Percentiles rank a stretch among this genome's conserved stretches.
Evolutionary conservation across 2,113 vertebrate species (phyloP).

Genomic region (Corythornis madagascariensis): DNA sequence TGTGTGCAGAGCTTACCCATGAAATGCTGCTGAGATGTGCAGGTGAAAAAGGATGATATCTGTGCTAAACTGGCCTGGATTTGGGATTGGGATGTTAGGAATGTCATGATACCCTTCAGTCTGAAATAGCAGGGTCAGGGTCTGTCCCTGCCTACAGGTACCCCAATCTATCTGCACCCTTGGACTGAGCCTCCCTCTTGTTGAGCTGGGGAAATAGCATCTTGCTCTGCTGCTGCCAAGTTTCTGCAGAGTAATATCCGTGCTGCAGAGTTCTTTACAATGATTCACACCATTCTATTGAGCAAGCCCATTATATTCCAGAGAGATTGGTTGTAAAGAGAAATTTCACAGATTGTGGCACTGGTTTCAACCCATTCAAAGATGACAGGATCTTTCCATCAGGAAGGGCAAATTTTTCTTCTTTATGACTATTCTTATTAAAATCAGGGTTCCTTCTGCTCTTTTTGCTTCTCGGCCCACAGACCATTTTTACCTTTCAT

Average conservation of each 20-base stretch:
- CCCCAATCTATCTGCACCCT: neutral
- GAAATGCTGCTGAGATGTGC: neutral
- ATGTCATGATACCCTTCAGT: neutral
- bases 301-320: conserved; percentile 10
- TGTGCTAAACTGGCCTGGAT: neutral
- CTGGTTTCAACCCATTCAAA: conserved; percentile 21
- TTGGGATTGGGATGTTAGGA: neutral
- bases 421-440: conserved; percentile 38
- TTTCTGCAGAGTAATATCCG: neutral
- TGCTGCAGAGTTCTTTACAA: neutral
- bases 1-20: neutral
- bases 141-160: neutral
- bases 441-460: neutral
- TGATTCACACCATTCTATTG: neutral
- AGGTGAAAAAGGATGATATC: neutral
- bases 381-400: conserved; percentile 48
- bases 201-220: neutral
- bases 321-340: conserved; percentile 35
- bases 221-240: neutral
- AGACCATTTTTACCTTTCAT: conserved; percentile 1
- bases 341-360: conserved; percentile 24
- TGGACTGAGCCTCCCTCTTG: fast-evolving
- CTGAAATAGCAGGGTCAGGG: neutral
- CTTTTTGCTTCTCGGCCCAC: neutral
- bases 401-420: conserved; percentile 9